A percentile compares a stretch with the other conserved stretches of the same genome.
These are phyloP conservation scores for Callipepla squamata DNA, from an alignment of 2,113 vertebrate species.

Conservation along the genomic window DNA sequence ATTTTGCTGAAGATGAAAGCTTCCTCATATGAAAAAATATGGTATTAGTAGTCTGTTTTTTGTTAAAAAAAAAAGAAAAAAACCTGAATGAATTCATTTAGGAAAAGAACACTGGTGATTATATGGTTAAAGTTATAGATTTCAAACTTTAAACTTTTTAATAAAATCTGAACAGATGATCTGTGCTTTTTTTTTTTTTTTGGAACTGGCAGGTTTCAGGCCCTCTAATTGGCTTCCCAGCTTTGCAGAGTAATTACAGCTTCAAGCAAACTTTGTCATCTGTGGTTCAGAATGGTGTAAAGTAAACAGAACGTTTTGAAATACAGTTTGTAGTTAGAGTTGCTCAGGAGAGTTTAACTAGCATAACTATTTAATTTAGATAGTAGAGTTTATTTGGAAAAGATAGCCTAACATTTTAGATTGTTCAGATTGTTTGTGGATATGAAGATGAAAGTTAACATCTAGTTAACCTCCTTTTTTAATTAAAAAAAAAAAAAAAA, in stretches of 20 bases:
- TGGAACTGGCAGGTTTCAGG: constrained; percentile 76
- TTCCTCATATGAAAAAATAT: constrained; percentile 20
- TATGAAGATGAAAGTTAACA: neutral
- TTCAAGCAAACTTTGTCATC: constrained; percentile 81
- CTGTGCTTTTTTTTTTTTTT: constrained; percentile 55
- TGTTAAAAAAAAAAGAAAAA: no score
- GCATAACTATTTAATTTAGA: constrained; percentile 56
- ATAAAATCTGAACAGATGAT: constrained; percentile 79
- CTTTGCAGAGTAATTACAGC: constrained; percentile 80
- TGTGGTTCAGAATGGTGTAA: constrained; percentile 82
- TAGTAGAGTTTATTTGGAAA: constrained; percentile 37
- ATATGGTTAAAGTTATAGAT: constrained; percentile 70
- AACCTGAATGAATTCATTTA: neutral
- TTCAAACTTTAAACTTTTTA: constrained; percentile 77
- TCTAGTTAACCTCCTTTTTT: neutral
- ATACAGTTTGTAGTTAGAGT: constrained; percentile 74
- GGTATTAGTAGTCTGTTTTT: neutral
- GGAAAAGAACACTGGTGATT: constrained; percentile 45
- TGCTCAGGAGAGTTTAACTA: constrained; percentile 72
- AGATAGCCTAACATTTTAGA: neutral
- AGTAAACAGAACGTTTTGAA: constrained; percentile 80
- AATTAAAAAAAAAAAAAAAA: neutral
- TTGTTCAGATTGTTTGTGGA: neutral
- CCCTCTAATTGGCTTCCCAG: constrained; percentile 80
- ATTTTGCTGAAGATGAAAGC: constrained; percentile 16